Evolutionary conservation across 2,113 vertebrate genomes (phyloP).

Genomic region (Pampusana beccarii): DNA sequence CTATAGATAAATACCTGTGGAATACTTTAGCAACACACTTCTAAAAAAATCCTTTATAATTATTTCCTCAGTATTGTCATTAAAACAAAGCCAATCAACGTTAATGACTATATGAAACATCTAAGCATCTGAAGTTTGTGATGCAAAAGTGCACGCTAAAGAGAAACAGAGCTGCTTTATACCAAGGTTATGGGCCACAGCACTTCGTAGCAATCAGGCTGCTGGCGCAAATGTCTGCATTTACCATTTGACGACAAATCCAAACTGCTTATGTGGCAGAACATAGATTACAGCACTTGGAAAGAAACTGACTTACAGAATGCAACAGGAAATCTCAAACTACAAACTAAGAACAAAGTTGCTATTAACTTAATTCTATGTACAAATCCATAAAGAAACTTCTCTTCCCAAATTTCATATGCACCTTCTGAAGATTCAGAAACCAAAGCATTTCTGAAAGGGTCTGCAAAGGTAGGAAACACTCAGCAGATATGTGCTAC

Average conservation of each 20-base stretch:
- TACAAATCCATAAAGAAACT: background rate
- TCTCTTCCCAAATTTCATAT: background rate
- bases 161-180: background rate
- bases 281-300: background rate
- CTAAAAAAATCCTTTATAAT: background rate
- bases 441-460: background rate
- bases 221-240: slow-evolving; percentile 61
- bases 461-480: background rate
- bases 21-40: background rate
- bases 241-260: slow-evolving; percentile 56
- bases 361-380: background rate
- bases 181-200: slow-evolving; percentile 12
- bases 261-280: slow-evolving; percentile 62
- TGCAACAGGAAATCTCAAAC: background rate
- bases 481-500: background rate
- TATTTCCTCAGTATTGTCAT: background rate
- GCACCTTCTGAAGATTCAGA: background rate
- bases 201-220: slow-evolving; percentile 21
- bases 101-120: background rate
- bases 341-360: background rate
- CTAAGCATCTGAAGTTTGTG: background rate
- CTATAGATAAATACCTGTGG: background rate
- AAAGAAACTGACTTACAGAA: background rate
- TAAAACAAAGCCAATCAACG: background rate
- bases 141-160: background rate